A percentile compares a stretch with the other conserved stretches of the same genome.
Conservation (phyloP, 2,113 vertebrate species). For the Syrrhaptes paradoxus region DNA sequence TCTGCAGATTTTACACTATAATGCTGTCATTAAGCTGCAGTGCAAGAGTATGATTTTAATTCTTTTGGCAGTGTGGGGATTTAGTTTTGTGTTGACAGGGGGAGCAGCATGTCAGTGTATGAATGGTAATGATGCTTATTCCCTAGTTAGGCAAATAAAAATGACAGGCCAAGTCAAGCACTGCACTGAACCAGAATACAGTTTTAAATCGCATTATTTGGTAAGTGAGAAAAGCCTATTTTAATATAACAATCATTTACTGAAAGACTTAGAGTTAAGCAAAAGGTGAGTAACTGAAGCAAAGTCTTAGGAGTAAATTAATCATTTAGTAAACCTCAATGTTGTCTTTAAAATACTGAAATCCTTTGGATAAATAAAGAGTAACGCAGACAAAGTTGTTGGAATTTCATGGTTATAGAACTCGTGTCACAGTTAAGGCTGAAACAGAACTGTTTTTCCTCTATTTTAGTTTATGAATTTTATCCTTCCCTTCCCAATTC, state of each 20-base stretch:
- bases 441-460: background rate
- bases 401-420: background rate
- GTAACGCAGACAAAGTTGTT: background rate
- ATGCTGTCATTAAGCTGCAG: background rate
- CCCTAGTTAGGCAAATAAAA: constrained; percentile 41
- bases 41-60: constrained; percentile 1
- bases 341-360: background rate
- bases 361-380: background rate
- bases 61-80: background rate
- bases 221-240: background rate
- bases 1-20: background rate
- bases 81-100: constrained; percentile 32
- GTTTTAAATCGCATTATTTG: background rate
- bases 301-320: background rate
- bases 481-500: background rate
- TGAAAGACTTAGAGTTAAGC: background rate
- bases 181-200: background rate
- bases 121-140: constrained; percentile 51
- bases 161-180: constrained; percentile 7
- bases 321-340: background rate
- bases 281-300: background rate
- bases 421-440: background rate
- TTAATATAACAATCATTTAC: background rate
- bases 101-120: background rate
- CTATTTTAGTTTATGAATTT: background rate